Conservation (phyloP, 92 coral and sea anemone genomes). For the Epizoanthus rinbou region DNA sequence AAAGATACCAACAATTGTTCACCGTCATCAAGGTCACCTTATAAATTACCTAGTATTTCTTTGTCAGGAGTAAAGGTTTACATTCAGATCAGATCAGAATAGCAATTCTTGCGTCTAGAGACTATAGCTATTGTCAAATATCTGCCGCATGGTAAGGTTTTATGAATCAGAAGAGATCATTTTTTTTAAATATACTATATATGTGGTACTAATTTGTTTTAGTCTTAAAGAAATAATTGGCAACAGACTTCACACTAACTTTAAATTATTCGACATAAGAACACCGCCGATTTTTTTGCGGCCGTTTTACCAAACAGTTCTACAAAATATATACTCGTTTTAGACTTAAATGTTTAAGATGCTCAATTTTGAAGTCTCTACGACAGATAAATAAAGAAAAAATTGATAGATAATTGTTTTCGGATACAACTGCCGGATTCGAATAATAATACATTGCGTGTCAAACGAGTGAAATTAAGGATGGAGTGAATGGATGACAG, state of each 20-base stretch:
- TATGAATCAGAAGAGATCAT: no score
- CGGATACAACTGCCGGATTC: no score
- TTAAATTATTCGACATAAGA: slow-evolving; percentile 8
- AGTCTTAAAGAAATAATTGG: not conserved
- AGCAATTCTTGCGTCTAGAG: no score
- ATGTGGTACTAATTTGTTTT: slow-evolving; percentile 7
- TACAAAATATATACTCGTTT: not conserved
- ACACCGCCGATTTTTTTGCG: slow-evolving; percentile 20
- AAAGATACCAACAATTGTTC: no score
- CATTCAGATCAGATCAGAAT: no score
- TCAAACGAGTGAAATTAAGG: not conserved
- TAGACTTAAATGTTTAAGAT: not conserved
- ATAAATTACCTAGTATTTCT: no score
- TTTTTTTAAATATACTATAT: no score
- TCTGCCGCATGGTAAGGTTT: no score
- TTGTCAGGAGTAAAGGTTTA: no score
- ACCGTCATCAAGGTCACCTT: no score
- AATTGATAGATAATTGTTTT: not conserved
- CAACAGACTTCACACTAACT: slow-evolving; percentile 11
- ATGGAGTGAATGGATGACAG: not conserved
- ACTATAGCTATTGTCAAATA: no score
- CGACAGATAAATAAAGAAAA: not conserved
- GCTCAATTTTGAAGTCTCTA: not conserved
- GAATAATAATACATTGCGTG: slow-evolving; percentile 14
- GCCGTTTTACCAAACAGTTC: slow-evolving; percentile 11